These are phyloP conservation scores for Boloria euphrosyne DNA, from an alignment of 2,888 invertebrate species.

Conservation along the genomic window DNA sequence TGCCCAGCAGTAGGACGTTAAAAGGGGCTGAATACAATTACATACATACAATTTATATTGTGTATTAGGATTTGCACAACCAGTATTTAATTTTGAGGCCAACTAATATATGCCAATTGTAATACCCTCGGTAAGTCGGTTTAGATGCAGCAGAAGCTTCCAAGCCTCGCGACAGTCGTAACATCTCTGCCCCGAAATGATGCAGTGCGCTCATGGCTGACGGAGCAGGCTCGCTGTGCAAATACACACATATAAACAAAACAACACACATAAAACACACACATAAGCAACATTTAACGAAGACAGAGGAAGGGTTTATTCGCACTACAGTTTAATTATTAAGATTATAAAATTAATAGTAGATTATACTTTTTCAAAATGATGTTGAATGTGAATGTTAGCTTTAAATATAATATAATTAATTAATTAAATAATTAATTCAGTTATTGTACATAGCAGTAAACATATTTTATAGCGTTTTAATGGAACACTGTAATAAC, in stretches of 20 bases:
- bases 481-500: background rate
- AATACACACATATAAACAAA: slow-evolving; percentile 49
- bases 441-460: too few relatives aligned
- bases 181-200: slow-evolving; percentile 93
- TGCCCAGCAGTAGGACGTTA: too few relatives aligned
- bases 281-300: slow-evolving; percentile 33
- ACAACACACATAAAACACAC: slow-evolving; percentile 48
- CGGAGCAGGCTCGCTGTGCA: slow-evolving; percentile 88
- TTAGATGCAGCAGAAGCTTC: slow-evolving; percentile 85
- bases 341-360: too few relatives aligned
- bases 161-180: slow-evolving; percentile 90
- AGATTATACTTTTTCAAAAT: too few relatives aligned
- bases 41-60: background rate
- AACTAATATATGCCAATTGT: slow-evolving; percentile 68
- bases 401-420: too few relatives aligned
- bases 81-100: slow-evolving; percentile 32
- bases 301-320: background rate
- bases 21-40: background rate
- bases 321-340: background rate
- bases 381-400: too few relatives aligned
- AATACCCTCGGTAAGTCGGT: slow-evolving; percentile 76
- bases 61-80: slow-evolving; percentile 8
- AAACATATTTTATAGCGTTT: too few relatives aligned
- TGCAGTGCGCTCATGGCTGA: slow-evolving; percentile 93
- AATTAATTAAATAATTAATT: too few relatives aligned